phyloP scores from a whole-genome alignment of 1,140 invertebrate species.

The Pogonomyrmex californicus region DNA sequence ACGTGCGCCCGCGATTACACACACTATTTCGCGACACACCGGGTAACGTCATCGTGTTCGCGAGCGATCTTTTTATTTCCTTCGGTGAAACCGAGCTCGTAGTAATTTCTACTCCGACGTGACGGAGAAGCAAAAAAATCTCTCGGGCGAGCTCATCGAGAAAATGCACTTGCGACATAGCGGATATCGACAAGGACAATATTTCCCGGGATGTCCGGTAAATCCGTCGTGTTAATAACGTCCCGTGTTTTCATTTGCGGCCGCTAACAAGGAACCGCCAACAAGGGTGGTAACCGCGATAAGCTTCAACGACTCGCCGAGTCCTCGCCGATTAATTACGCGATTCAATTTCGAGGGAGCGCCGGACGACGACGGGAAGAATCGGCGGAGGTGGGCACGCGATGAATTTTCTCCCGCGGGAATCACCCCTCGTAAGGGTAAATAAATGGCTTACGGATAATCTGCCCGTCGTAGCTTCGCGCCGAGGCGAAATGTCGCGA shows the following conservation, averaged over 20 bases:
- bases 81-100: conserved; percentile 38
- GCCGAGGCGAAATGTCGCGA: conserved; percentile 36
- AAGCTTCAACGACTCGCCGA: not conserved
- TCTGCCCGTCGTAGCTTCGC: conserved; percentile 7
- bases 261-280: not conserved
- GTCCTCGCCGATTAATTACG: conserved; percentile 19
- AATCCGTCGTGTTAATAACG: conserved; percentile 18
- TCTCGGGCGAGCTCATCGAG: conserved; percentile 24
- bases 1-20: not conserved
- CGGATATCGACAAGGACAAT: conserved; percentile 38
- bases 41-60: conserved; percentile 18
- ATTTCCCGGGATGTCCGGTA: conserved; percentile 6
- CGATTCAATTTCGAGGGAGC: conserved; percentile 14
- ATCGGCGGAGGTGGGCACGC: not conserved
- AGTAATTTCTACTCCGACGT: conserved; percentile 49
- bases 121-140: conserved; percentile 36
- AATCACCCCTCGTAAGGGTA: not conserved
- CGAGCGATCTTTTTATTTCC: conserved; percentile 56
- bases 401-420: not conserved
- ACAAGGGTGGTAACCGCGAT: not conserved
- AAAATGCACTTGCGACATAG: conserved; percentile 47
- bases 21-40: conserved; percentile 25
- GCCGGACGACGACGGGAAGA: not conserved
- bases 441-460: conserved; percentile 38
- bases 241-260: not conserved